Evolutionary conservation across 2,888 invertebrate genomes (phyloP).

Genomic region (Scrobipalpa atriplicella): DNA sequence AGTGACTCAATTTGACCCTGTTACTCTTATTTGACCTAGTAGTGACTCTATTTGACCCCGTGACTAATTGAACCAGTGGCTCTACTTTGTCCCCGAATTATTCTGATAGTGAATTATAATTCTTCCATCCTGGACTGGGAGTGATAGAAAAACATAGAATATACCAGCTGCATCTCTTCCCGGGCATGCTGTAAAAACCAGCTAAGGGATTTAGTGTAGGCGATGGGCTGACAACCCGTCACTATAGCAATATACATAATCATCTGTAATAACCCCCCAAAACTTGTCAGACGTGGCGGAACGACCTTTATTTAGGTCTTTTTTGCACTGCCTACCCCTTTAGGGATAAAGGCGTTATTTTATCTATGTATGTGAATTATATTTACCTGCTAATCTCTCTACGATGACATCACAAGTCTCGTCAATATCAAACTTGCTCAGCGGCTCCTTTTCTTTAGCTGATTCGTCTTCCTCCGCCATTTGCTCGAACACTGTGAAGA

Average conservation of each 20-base stretch:
- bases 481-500: constrained; percentile 60
- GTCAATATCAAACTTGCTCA: constrained; percentile 44
- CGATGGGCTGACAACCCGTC: too few species aligned
- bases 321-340: background rate
- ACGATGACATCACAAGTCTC: constrained; percentile 56
- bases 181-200: too few species aligned
- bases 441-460: constrained; percentile 30
- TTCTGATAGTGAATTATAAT: too few species aligned
- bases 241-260: too few species aligned
- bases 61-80: too few species aligned
- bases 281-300: background rate
- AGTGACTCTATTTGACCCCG: background rate
- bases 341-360: too few species aligned
- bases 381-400: constrained; percentile 54
- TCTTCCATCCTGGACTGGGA: too few species aligned
- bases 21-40: background rate
- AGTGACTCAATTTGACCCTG: background rate
- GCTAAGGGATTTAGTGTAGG: too few species aligned
- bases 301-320: background rate
- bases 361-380: background rate
- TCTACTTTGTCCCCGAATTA: too few species aligned
- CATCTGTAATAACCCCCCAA: background rate
- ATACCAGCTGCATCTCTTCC: too few species aligned
- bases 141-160: too few species aligned
- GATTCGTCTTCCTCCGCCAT: constrained; percentile 41